Conservation (phyloP, 2,888 invertebrate genomes). For the Vanessa cardui region DNA sequence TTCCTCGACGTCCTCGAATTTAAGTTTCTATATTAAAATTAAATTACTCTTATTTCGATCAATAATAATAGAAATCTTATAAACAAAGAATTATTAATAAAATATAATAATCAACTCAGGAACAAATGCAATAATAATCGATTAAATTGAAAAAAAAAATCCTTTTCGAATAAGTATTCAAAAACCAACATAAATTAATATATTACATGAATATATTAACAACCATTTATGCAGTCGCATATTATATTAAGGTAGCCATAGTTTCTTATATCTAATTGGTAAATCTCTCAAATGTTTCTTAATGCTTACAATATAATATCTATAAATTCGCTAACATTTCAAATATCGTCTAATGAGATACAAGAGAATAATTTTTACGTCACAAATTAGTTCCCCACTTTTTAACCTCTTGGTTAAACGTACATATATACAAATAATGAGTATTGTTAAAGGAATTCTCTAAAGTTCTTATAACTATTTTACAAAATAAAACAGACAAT, state of each 20-base stretch:
- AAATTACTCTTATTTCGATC: slow-evolving; percentile 70
- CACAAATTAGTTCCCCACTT: slow-evolving; percentile 61
- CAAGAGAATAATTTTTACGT: slow-evolving; percentile 76
- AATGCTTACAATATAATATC: slow-evolving; percentile 68
- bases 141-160: slow-evolving; percentile 71
- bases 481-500: slow-evolving; percentile 20
- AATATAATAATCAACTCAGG: slow-evolving; percentile 82
- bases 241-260: slow-evolving; percentile 76
- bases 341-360: slow-evolving; percentile 82
- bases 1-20: slow-evolving; percentile 66
- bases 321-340: slow-evolving; percentile 82
- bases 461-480: slow-evolving; percentile 38
- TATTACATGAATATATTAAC: slow-evolving; percentile 80
- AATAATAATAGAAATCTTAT: slow-evolving; percentile 68
- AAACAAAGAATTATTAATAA: slow-evolving; percentile 73
- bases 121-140: slow-evolving; percentile 83
- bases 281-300: slow-evolving; percentile 78
- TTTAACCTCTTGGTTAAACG: slow-evolving; percentile 55
- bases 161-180: slow-evolving; percentile 70
- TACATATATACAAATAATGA: slow-evolving; percentile 76
- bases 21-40: slow-evolving; percentile 63
- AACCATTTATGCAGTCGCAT: slow-evolving; percentile 73
- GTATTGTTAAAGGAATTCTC: slow-evolving; percentile 59
- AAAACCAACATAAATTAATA: slow-evolving; percentile 72
- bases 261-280: slow-evolving; percentile 78